phyloP scores from a whole-genome alignment of 1,140 invertebrate genomes.

The Sitodiplosis mosellana region DNA sequence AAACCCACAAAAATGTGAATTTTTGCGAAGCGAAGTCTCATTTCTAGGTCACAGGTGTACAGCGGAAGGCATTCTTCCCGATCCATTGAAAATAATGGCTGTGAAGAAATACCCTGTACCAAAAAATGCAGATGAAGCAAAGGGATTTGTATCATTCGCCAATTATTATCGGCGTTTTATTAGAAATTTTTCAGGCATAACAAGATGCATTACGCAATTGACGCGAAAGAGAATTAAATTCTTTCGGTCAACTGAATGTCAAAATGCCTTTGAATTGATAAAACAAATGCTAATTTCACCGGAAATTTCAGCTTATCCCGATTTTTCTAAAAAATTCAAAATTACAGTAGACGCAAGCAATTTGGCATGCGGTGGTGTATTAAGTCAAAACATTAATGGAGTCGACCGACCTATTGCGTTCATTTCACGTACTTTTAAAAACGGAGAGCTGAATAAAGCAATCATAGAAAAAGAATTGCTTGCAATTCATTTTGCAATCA shows the following conservation, averaged over 20 bases:
- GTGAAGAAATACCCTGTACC: conserved; percentile 3
- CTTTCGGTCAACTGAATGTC: not conserved
- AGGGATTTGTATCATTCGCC: conserved; percentile 3
- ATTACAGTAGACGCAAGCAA: not conserved
- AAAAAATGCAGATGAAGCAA: conserved; percentile 1
- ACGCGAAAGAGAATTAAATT: not conserved
- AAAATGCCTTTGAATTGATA: not conserved
- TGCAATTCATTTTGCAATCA: conserved; percentile 21
- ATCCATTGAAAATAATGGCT: conserved; percentile 1
- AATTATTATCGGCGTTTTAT: conserved; percentile 2
- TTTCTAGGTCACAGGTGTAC: not conserved
- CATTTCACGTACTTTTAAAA: conserved; percentile 12
- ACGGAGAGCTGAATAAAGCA: conserved; percentile 12
- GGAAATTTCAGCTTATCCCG: conserved; percentile 1
- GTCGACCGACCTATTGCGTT: conserved; percentile 13
- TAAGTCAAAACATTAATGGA: not conserved
- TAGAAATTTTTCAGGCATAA: not conserved
- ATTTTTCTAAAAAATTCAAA: conserved; percentile 4
- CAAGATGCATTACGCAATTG: not conserved
- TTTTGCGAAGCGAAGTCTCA: not conserved
- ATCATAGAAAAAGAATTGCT: conserved; percentile 18
- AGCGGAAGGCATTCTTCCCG: conserved; percentile 1
- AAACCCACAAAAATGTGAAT: conserved; percentile 4
- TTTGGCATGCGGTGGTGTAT: conserved; percentile 4
- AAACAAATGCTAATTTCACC: not conserved